Evolutionary conservation across 2,888 invertebrate species (phyloP).

Genomic region (Hemicrepidius hirtus): DNA sequence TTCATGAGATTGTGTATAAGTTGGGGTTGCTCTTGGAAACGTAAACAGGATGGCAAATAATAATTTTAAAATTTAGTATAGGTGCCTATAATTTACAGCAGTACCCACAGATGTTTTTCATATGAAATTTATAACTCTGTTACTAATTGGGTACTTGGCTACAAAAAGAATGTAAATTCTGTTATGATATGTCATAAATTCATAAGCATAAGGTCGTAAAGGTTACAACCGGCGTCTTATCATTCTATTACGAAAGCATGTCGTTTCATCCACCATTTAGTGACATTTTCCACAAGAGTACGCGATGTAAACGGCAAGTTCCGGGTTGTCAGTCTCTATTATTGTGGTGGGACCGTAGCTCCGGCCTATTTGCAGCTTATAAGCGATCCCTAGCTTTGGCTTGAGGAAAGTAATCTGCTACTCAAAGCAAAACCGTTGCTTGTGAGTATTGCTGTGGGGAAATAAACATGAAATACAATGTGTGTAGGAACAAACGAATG

Average conservation of each 20-base stretch:
- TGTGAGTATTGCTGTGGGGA: constrained; percentile 3
- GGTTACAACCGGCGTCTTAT: constrained; percentile 11
- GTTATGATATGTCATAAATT: too few species aligned
- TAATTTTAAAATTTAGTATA: too few species aligned
- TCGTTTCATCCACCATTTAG: constrained; percentile 35
- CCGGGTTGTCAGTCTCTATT: constrained; percentile 31
- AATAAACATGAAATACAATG: neutral
- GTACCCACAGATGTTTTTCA: too few species aligned
- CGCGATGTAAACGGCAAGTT: constrained; percentile 29
- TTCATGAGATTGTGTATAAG: too few species aligned
- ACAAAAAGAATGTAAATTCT: too few species aligned
- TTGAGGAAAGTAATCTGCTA: constrained; percentile 18
- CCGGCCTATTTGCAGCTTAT: constrained; percentile 32
- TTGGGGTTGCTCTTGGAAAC: too few species aligned
- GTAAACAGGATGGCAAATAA: too few species aligned
- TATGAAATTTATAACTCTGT: too few species aligned
- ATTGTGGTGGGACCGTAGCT: constrained; percentile 30
- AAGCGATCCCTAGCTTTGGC: constrained; percentile 20
- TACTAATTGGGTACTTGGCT: too few species aligned
- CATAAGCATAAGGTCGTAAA: neutral
- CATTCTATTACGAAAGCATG: constrained; percentile 14
- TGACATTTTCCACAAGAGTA: constrained; percentile 35
- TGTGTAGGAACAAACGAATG: neutral
- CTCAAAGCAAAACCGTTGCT: constrained; percentile 11
- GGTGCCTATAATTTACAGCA: too few species aligned